Base-by-base conservation (phyloP, 2,113 vertebrate species). In the Entomyzon cyanotis region DNA sequence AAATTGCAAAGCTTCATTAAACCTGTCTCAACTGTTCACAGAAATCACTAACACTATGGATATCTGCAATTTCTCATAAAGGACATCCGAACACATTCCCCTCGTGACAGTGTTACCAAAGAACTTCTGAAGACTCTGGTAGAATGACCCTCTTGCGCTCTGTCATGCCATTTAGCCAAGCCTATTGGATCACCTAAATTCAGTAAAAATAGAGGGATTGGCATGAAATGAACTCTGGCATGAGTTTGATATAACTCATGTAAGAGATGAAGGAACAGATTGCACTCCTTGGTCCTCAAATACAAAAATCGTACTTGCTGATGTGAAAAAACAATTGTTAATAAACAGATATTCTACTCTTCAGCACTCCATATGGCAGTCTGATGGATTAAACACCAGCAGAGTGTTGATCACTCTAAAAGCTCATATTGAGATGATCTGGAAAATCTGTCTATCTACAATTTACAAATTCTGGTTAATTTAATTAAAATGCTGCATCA, bases 401-500 rank as follows among this genome's bases (percentile, higher is more conserved):
- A 90, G 90, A 88, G 93, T 93, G 93, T 92, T 95, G 96, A 96
- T 96, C 92, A 90, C 83, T 90, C 60, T 92, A 88, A 96, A 95
- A 96, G 83, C 95, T 94, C 95, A 95, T 94, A 93, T 87, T 96
- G 93, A 95, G 95, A 94, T 95, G 96, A 97, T 97, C 81, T 95
- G 94, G 84, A 95, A 95, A 95, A 96, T 94, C 94, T 96, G 94
- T 95, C 89, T 91, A 96, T 92, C 93, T 96, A 95, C 86, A 95
- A 95, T 96, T 96, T 87, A 94, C 8, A 2, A 94, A 95, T 96
- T 94, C 94, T 95, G 81, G 91, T 94, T 97, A 97, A 95, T 96
- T 97, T 97, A 95, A 97, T 96, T 95, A 94, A 97, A 97, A 95
- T 94, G 73, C 80, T 94, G 91, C 94, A 95, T 89, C 84, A 95